Evolutionary conservation across 2,113 vertebrate species (phyloP).

Genomic region (Steatornis caripensis): DNA sequence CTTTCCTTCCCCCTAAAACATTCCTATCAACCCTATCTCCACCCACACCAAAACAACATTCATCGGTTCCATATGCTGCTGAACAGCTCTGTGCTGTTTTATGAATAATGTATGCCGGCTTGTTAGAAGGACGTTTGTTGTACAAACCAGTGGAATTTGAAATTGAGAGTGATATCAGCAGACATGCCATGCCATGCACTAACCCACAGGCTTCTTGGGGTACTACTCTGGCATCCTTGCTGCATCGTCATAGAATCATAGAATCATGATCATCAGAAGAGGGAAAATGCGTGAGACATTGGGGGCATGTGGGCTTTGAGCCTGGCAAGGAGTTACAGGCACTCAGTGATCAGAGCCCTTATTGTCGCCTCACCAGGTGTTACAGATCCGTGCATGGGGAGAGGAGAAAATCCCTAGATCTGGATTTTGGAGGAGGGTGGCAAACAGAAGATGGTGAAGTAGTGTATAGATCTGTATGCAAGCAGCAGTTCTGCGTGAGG

Average conservation of each 20-base stretch:
- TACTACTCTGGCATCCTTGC: not conserved
- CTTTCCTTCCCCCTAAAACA: slow-evolving; percentile 38
- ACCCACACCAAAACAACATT: slow-evolving; percentile 58
- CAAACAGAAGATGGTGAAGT: not conserved
- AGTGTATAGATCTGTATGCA: not conserved
- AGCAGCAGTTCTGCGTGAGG: not conserved
- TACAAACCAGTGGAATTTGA: slow-evolving; percentile 53
- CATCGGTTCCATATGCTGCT: slow-evolving; percentile 63
- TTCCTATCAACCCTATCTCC: slow-evolving; percentile 43
- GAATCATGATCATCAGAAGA: too few relatives aligned
- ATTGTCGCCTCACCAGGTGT: not conserved
- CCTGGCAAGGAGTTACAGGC: not conserved
- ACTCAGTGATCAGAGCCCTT: not conserved
- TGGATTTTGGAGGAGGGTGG: not conserved
- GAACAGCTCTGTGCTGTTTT: slow-evolving; percentile 50
- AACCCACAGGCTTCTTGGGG: not conserved
- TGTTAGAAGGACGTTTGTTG: slow-evolving; percentile 41
- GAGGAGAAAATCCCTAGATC: not conserved
- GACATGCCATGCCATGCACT: not conserved
- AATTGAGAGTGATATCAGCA: not conserved
- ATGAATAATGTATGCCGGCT: slow-evolving; percentile 61
- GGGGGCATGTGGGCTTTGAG: not conserved
- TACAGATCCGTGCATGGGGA: not conserved
- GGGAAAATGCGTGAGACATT: not conserved
- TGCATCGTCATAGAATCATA: too few relatives aligned